phyloP scores from a whole-genome alignment of 2,888 invertebrate genomes.

The Iselma pallidipennis region DNA sequence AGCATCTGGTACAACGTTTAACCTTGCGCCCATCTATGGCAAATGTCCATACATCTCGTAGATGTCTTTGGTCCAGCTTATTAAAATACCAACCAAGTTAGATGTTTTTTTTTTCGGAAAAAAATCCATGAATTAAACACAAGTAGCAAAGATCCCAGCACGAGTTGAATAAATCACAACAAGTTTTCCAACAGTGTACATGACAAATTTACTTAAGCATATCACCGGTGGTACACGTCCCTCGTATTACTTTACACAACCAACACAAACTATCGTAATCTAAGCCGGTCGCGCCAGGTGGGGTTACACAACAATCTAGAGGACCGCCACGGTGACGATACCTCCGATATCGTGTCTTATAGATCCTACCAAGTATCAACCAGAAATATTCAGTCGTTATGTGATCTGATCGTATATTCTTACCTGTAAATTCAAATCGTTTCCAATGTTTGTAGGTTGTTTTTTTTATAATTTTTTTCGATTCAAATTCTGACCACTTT shows the following conservation, averaged over 20 bases:
- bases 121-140: constrained; percentile 19
- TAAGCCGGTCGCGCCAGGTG: constrained; percentile 46
- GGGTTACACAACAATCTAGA: constrained; percentile 48
- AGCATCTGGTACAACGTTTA: no score
- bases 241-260: constrained; percentile 43
- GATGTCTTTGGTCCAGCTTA: no score
- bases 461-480: background rate
- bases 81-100: no score
- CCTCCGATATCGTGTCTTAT: background rate
- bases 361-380: constrained; percentile 5
- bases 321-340: constrained; percentile 30
- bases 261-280: constrained; percentile 34
- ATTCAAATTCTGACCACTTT: constrained; percentile 9
- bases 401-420: constrained; percentile 2
- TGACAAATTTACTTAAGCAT: constrained; percentile 52
- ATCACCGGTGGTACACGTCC: constrained; percentile 47
- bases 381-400: constrained; percentile 7
- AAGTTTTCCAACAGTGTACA: constrained; percentile 44
- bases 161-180: constrained; percentile 42
- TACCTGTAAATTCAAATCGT: background rate
- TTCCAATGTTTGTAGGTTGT: background rate
- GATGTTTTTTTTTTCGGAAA: background rate
- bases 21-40: no score
- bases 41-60: no score
- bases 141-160: constrained; percentile 34